A percentile compares a stretch with the other conserved stretches of the same genome.
phyloP scores from a whole-genome alignment of 2,797 vertebrate genomes.

The Lacerta bilineata region DNA sequence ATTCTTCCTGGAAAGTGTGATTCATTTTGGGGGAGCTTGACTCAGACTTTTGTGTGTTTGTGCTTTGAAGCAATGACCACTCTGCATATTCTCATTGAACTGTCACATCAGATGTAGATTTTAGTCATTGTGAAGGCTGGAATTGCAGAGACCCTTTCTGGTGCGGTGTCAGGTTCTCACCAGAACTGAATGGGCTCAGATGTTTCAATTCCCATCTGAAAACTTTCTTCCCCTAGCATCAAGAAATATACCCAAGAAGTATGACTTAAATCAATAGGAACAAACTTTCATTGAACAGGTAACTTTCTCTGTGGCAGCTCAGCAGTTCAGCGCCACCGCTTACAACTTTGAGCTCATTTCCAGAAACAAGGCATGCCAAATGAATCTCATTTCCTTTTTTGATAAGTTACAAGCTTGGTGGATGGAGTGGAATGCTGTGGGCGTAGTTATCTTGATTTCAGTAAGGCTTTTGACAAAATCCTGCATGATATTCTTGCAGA shows the following conservation, averaged over 20 bases:
- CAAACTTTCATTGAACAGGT: neutral
- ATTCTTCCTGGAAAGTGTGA: neutral
- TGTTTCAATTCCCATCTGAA: neutral
- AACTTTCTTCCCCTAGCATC: neutral
- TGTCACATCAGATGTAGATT: neutral
- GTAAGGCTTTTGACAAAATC: no score
- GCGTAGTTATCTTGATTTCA: no score
- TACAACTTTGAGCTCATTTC: neutral
- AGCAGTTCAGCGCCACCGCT: neutral
- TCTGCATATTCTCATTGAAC: neutral
- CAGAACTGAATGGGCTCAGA: neutral
- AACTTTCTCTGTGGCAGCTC: neutral
- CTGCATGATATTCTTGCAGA: no score
- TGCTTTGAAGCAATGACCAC: neutral
- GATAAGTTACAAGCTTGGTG: neutral
- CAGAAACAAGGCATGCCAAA: no score
- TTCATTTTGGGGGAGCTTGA: neutral
- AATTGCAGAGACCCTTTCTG: neutral
- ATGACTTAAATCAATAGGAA: neutral
- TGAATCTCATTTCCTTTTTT: neutral
- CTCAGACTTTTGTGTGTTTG: slow-evolving; percentile 1
- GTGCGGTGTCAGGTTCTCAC: neutral
- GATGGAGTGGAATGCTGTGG: no score
- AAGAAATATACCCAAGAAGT: neutral
- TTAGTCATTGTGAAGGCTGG: no score